A percentile compares a stretch with the other conserved stretches of the same genome.
phyloP scores from a whole-genome alignment of 2,113 vertebrate species.

The Australoheros scitulus region DNA sequence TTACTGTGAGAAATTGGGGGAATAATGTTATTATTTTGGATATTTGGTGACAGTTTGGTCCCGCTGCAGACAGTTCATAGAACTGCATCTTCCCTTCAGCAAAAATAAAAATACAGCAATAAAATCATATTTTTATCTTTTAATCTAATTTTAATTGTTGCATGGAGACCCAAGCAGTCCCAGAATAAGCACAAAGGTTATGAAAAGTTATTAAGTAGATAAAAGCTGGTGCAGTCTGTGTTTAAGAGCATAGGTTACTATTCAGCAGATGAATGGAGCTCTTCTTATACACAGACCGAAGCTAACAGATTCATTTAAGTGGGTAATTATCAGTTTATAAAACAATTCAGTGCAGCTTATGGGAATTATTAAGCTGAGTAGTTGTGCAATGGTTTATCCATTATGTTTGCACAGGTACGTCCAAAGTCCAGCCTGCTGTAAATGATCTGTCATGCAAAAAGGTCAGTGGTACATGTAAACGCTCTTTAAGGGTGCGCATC shows the following conservation, averaged over 20 bases:
- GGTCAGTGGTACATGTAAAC: background rate
- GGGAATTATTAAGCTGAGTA: background rate
- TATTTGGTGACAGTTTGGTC: background rate
- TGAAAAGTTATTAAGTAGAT: background rate
- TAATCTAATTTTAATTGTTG: background rate
- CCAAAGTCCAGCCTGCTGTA: slow-evolving; percentile 41
- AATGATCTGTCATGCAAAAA: background rate
- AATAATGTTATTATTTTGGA: background rate
- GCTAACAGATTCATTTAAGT: background rate
- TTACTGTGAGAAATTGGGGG: background rate
- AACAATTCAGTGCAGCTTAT: background rate
- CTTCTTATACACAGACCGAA: background rate
- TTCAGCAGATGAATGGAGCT: background rate
- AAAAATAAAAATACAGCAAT: background rate
- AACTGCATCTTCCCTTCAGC: background rate
- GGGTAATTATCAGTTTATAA: background rate
- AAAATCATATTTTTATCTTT: background rate
- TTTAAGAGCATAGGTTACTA: background rate
- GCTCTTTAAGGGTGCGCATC: background rate
- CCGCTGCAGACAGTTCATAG: background rate
- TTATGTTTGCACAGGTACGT: slow-evolving; percentile 4
- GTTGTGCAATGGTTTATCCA: background rate
- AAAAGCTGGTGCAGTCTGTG: background rate
- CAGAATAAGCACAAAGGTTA: background rate
- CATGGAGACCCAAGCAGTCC: background rate